A percentile compares a stretch with the other conserved stretches of the same genome.
Conservation (phyloP, 1,140 invertebrate genomes). For the Kradibia gibbosae region DNA sequence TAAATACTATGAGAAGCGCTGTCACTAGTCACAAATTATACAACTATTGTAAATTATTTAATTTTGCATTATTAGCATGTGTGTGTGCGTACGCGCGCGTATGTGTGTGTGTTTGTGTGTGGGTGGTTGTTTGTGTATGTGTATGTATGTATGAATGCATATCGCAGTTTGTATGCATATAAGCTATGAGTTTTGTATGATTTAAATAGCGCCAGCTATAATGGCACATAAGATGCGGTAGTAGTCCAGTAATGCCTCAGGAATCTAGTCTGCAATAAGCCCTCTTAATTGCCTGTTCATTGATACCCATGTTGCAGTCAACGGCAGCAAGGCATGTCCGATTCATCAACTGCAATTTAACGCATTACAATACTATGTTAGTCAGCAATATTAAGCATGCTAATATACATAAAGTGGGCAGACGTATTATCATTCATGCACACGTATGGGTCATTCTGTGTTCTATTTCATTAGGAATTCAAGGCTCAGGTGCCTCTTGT, state of each 20-base stretch:
- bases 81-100: no score
- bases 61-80: no score
- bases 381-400: neutral
- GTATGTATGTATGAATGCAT: no score
- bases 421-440: neutral
- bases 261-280: constrained; percentile 47
- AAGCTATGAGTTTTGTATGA: constrained; percentile 20
- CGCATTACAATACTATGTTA: neutral
- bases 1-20: no score
- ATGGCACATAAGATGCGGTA: neutral
- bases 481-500: no score
- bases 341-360: constrained; percentile 48
- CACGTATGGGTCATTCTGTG: neutral
- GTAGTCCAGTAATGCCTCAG: constrained; percentile 35
- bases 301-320: constrained; percentile 39
- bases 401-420: neutral
- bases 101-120: no score
- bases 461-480: no score
- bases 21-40: no score
- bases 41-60: no score
- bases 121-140: no score
- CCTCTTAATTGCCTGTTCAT: constrained; percentile 47
- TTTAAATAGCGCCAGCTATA: neutral
- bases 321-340: constrained; percentile 8
- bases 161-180: no score